These are phyloP conservation scores for Meliscaeva auricollis DNA, from an alignment of 2,888 invertebrate species.

Conservation along the genomic window DNA sequence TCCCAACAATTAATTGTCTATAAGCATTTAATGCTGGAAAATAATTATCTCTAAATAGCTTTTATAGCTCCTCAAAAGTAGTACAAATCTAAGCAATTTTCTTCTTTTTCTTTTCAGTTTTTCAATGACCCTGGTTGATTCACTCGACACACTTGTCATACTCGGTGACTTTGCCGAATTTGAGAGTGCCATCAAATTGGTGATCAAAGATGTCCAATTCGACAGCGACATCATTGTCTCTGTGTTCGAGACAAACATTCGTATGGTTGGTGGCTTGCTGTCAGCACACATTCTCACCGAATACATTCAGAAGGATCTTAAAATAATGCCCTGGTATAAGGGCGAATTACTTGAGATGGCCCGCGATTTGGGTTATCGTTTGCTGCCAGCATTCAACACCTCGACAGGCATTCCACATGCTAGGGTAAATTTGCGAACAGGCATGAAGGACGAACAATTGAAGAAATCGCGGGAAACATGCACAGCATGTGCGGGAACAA, in stretches of 20 bases:
- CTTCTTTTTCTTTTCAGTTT: constrained; percentile 88
- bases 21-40: too few species aligned
- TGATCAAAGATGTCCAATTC: constrained; percentile 94
- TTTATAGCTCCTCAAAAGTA: too few species aligned
- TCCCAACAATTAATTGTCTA: too few species aligned
- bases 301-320: constrained; percentile 90
- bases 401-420: constrained; percentile 98
- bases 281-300: constrained; percentile 96
- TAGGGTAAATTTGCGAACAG: constrained; percentile 94
- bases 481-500: constrained; percentile 99
- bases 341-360: constrained; percentile 95
- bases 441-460: constrained; percentile 90
- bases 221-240: constrained; percentile 98
- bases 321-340: constrained; percentile 92
- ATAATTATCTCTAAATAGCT: too few species aligned
- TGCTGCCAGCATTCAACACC: constrained; percentile 99
- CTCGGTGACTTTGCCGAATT: constrained; percentile 97
- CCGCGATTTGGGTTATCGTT: constrained; percentile 94
- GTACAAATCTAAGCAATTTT: too few species aligned
- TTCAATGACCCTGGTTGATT: constrained; percentile 97
- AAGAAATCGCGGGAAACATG: constrained; percentile 95
- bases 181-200: constrained; percentile 93
- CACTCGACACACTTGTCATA: constrained; percentile 95
- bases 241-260: constrained; percentile 99
- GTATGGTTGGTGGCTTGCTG: constrained; percentile 97